Base-by-base conservation (phyloP, 1,140 invertebrate species). In the Venturia canescens region DNA sequence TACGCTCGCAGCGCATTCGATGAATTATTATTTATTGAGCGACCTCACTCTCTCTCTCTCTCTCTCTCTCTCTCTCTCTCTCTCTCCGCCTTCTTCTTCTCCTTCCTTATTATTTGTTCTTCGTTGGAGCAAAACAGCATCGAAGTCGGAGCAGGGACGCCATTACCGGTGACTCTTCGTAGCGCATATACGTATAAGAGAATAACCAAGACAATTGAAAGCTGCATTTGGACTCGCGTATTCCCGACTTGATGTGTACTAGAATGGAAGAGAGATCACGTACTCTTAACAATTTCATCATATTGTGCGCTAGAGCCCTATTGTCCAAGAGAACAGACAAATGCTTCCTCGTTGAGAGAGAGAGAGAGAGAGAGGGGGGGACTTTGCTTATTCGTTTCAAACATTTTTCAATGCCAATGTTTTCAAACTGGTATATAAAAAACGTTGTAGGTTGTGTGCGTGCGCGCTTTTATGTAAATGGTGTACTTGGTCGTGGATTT, bases 71-170 rank as follows among this genome's bases (percentile, higher is more conserved):
- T 15, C 1, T 53, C 50, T 74, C 71, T 50, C 71, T 53, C 50
- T 53, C 21, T 60, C 57, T 60, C 57, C n/a, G 3, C 23, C 57
- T 60, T 60, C 57, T 60, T 60, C 57, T 60, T 60, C n/a, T 60
- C 57, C n/a, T n/a, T 60, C 21, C 4, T n/a, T n/a, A n/a, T n/a
- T n/a, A n/a, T 9, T 60, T 9, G 72, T 75, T 57, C 48, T 18
- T 16, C 26, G 48, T 57, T 57, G 23, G 48, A 75, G 57, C 72
- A 50, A 50, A 75, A 57, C 72, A 34, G 50, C 50, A 75, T 57
- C 72, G 50, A 50, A 75, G 57, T 75, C 72, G 72, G 72, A 26
- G 57, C 72, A 75, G 72, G 72, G 72, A 26, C 72, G 72, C 72
- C 13, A 75, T 75, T 75, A 75, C 72, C 72, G 72, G 72, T 75